Conservation (phyloP, 2,888 invertebrate genomes). For the Dysmachus trigonus region DNA sequence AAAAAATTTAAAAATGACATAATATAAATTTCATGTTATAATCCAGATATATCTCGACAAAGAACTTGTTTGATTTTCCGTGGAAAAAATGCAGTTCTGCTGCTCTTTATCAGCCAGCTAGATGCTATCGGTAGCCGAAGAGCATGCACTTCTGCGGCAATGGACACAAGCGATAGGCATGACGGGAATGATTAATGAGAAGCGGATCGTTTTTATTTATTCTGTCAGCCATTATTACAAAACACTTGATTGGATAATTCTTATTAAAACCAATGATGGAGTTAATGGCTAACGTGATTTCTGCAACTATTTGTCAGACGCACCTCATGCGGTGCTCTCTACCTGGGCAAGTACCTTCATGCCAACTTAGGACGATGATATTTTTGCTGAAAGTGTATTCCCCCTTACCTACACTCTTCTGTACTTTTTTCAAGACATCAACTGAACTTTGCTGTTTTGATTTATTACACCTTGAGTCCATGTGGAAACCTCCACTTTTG, state of each 20-base stretch:
- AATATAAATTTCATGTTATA: conserved; percentile 30
- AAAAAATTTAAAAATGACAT: conserved; percentile 25
- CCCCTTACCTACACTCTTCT: neutral
- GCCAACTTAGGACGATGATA: neutral
- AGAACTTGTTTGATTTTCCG: conserved; percentile 25
- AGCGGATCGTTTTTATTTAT: conserved; percentile 20
- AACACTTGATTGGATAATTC: conserved; percentile 26
- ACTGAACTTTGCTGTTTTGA: conserved; percentile 4
- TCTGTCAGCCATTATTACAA: conserved; percentile 19
- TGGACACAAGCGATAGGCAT: conserved; percentile 17
- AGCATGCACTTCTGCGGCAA: conserved; percentile 29
- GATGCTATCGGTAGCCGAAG: conserved; percentile 18
- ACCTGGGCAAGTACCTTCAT: neutral
- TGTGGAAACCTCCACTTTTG: neutral
- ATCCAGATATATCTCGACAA: conserved; percentile 17
- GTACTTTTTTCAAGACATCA: neutral
- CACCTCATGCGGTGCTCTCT: neutral
- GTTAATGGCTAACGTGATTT: conserved; percentile 25
- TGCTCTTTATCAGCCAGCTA: neutral
- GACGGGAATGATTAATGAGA: conserved; percentile 24
- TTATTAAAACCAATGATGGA: conserved; percentile 30
- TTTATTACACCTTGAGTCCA: neutral
- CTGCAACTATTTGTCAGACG: conserved; percentile 20
- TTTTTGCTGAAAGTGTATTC: neutral
- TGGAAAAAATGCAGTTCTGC: neutral